A percentile compares a stretch with the other conserved stretches of the same genome.
These are phyloP conservation scores for Dryoscopus gambensis DNA, from an alignment of 2,113 vertebrate species.

Conservation along the genomic window DNA sequence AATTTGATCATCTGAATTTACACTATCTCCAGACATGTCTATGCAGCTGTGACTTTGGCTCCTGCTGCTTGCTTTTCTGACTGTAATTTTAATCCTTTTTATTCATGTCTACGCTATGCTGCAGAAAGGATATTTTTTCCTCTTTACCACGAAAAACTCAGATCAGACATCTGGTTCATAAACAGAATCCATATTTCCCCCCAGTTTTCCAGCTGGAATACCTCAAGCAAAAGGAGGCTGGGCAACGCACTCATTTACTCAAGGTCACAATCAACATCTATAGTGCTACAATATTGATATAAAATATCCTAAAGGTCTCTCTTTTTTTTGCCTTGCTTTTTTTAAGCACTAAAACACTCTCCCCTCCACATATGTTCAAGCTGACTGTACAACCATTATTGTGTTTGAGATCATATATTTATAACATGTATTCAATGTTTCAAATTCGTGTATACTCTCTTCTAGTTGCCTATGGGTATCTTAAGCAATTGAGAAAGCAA, in stretches of 20 bases:
- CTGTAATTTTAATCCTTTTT: background rate
- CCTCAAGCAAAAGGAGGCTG: slow-evolving; percentile 31
- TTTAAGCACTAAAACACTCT: background rate
- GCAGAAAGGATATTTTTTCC: background rate
- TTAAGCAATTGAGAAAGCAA: background rate
- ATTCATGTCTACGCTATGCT: background rate
- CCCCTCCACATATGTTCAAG: background rate
- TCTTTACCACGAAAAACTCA: slow-evolving; percentile 1
- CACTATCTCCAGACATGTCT: background rate
- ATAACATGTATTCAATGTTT: background rate
- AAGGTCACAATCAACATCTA: background rate
- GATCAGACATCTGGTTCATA: slow-evolving; percentile 6
- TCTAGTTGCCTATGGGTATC: background rate
- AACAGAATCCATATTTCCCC: background rate
- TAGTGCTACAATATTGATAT: background rate
- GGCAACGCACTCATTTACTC: background rate
- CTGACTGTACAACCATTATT: background rate
- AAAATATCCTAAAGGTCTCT: background rate
- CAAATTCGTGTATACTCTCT: background rate
- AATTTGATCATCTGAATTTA: slow-evolving; percentile 14
- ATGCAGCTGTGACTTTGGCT: background rate
- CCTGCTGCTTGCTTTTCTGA: background rate
- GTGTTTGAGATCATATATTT: background rate
- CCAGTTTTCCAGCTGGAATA: background rate
- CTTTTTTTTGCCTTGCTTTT: background rate